Conservation (phyloP, 2,888 invertebrate species). For the Rhagonycha fulva region DNA sequence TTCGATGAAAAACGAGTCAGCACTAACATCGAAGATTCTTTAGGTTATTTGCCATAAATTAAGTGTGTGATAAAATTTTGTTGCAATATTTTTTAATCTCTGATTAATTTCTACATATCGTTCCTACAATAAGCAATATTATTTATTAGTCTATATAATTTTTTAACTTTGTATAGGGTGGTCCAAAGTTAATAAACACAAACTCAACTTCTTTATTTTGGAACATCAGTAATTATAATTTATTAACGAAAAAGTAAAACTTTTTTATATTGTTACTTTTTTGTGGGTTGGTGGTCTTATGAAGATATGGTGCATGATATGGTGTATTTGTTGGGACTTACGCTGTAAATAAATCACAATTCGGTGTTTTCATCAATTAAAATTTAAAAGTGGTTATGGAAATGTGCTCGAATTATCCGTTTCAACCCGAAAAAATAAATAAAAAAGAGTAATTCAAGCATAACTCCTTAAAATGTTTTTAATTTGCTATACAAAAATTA, state of each 20-base stretch:
- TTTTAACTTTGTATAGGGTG: neutral
- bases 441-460: no score
- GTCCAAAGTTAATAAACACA: neutral
- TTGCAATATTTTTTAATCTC: neutral
- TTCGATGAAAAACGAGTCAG: conserved; percentile 44
- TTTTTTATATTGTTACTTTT: neutral
- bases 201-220: neutral
- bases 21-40: conserved; percentile 65
- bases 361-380: neutral
- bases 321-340: neutral
- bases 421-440: no score
- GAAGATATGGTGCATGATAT: neutral
- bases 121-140: neutral
- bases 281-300: neutral
- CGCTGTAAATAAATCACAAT: neutral
- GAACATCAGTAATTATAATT: neutral
- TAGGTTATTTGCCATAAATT: conserved; percentile 65
- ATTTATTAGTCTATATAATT: neutral
- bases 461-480: neutral
- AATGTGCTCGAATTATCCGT: neutral
- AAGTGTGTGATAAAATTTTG: neutral
- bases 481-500: neutral
- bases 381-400: neutral
- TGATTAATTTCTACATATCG: neutral
- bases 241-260: neutral